A percentile compares a stretch with the other conserved stretches of the same genome.
phyloP scores from a whole-genome alignment of 2,113 vertebrate genomes.

The Cyphomyrus plagiostoma region DNA sequence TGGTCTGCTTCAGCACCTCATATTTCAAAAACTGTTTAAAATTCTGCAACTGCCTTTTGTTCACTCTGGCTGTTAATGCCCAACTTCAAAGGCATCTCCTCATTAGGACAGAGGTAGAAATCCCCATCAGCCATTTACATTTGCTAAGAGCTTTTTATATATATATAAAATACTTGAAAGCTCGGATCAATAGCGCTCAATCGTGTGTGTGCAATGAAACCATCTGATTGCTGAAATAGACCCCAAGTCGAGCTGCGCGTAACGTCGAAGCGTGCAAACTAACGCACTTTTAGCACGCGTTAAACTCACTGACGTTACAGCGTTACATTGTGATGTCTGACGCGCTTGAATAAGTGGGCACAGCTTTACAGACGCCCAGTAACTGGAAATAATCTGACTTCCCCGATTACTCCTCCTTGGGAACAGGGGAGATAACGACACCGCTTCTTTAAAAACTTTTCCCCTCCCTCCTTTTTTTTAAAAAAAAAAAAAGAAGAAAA shows the following conservation, averaged over 20 bases:
- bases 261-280: not conserved
- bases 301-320: not conserved
- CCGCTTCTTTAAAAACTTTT: slow-evolving; percentile 1
- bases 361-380: slow-evolving; percentile 13
- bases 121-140: slow-evolving; percentile 52
- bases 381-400: slow-evolving; percentile 15
- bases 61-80: slow-evolving; percentile 70
- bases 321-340: not conserved
- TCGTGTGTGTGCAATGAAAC: slow-evolving; percentile 52
- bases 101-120: slow-evolving; percentile 68
- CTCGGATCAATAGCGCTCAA: slow-evolving; percentile 63
- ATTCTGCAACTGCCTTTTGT: slow-evolving; percentile 68
- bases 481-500: not conserved
- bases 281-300: not conserved
- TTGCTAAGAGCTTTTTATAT: slow-evolving; percentile 55
- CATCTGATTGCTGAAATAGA: slow-evolving; percentile 47
- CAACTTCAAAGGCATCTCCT: slow-evolving; percentile 68
- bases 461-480: slow-evolving; percentile 1
- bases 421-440: slow-evolving; percentile 9
- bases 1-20: slow-evolving; percentile 62
- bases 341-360: not conserved
- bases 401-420: not conserved
- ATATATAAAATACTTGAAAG: slow-evolving; percentile 46
- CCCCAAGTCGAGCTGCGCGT: not conserved
- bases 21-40: slow-evolving; percentile 65